Conservation (phyloP, 2,888 invertebrate genomes). For the Troides aeacus region DNA sequence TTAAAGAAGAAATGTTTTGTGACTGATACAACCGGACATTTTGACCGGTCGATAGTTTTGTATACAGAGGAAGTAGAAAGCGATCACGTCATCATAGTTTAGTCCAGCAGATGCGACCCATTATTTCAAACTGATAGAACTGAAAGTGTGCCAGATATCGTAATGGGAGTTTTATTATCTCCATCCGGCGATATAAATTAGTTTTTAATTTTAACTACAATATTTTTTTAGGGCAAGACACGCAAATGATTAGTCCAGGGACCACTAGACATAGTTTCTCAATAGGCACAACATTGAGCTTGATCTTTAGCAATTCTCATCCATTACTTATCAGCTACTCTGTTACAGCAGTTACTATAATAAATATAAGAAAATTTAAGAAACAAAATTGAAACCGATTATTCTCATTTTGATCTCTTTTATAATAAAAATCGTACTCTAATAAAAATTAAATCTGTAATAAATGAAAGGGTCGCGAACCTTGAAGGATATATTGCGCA, state of each 20-base stretch:
- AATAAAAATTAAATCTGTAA: not conserved
- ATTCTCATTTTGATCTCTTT: not conserved
- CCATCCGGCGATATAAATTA: not conserved
- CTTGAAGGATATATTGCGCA: slow-evolving; percentile 8
- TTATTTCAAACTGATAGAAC: slow-evolving; percentile 1
- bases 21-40: too few species aligned
- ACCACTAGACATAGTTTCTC: too few species aligned
- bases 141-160: slow-evolving; percentile 4
- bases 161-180: slow-evolving; percentile 5
- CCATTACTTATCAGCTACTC: too few species aligned
- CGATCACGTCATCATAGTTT: not conserved
- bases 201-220: not conserved
- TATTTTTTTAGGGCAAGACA: not conserved
- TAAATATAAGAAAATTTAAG: not conserved
- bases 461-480: slow-evolving; percentile 2
- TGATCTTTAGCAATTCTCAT: too few species aligned
- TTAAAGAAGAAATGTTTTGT: too few species aligned
- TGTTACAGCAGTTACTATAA: not conserved
- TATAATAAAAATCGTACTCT: not conserved
- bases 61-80: not conserved
- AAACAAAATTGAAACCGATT: not conserved
- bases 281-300: too few species aligned
- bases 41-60: too few species aligned
- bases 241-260: too few species aligned
- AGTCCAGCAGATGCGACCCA: not conserved